phyloP scores from a whole-genome alignment of 2,888 invertebrate genomes.

The Ecdyonurus torrentis region DNA sequence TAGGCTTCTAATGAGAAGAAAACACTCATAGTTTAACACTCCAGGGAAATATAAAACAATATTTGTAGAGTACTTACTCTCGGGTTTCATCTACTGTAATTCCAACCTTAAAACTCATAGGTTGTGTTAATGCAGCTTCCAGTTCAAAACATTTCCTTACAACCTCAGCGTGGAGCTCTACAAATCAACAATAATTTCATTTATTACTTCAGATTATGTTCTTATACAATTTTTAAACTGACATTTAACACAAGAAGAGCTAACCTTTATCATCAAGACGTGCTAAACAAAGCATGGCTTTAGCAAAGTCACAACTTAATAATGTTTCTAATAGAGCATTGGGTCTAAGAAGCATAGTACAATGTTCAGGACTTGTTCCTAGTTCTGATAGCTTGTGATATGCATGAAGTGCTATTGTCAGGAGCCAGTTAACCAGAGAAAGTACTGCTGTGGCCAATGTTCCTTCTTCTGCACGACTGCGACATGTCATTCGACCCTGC shows the following conservation, averaged over 20 bases:
- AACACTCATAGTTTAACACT: too few species aligned
- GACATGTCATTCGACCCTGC: constrained; percentile 40
- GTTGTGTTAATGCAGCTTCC: constrained; percentile 37
- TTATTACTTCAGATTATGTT: too few species aligned
- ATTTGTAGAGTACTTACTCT: constrained; percentile 32
- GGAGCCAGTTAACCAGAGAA: constrained; percentile 62
- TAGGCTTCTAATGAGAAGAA: not conserved
- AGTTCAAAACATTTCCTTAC: constrained; percentile 63
- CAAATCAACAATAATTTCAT: too few species aligned
- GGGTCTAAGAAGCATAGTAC: constrained; percentile 51
- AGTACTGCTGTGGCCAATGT: constrained; percentile 68
- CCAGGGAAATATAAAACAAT: too few species aligned
- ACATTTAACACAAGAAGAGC: constrained; percentile 19
- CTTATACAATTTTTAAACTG: too few species aligned
- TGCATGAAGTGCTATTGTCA: constrained; percentile 47
- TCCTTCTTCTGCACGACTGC: constrained; percentile 76
- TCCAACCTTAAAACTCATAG: constrained; percentile 24
- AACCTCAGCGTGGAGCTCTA: constrained; percentile 43
- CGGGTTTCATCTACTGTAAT: constrained; percentile 9
- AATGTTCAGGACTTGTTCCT: constrained; percentile 28
- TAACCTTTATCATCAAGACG: constrained; percentile 61
- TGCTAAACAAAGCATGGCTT: constrained; percentile 69
- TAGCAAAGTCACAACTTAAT: constrained; percentile 52
- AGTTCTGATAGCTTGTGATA: constrained; percentile 22
- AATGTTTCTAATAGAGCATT: constrained; percentile 48